Base-by-base conservation (phyloP, 92 coral and sea anemone genomes). In the Actinostola sp. region DNA sequence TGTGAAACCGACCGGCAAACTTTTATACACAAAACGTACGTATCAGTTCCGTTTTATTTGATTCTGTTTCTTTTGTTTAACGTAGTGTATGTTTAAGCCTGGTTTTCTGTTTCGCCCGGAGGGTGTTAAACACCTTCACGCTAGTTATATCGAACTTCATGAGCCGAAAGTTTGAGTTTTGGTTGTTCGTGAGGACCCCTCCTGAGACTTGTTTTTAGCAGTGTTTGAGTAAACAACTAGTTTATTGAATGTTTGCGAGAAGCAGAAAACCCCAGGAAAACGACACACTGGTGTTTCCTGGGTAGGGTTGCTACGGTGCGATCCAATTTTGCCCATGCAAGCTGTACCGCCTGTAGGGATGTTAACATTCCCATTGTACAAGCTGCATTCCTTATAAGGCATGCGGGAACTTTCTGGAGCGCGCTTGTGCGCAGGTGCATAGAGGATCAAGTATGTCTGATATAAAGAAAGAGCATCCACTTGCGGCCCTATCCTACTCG, bases 181-280 rank as follows among this genome's bases (percentile, higher is more conserved):
- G 28, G 1, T 46, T 23, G n/a, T 32, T 33, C 44, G 74, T 38
- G 74, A 68, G 59, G 33, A n/a, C 43, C 60, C 74, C 54, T 48
- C 62, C 63, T 21, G 54, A 7, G 74, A 15, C 21, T 21, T 39
- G 61, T 46, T 68, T 51, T 68, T 68, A 68, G 26, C 33, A 68
- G 63, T 50, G 43, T 51, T 56, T 32, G 44, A 19, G 56, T 68
- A 68, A 51, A 68, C 74, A 36, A 19, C 8, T 0, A 51, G 32
- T 68, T 68, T 68, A 68, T 68, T 68, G 61, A 30, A 30, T 51
- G 63, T 68, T 68, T 68, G 62, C 61, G 63, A 33, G 15, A 30
- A 11, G 19, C 28, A 68, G 20, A 39, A 68, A 68, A 68, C 57
- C 19, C 54, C 32, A 43, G 23, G 62, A 27, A 51, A 50, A 51